phyloP scores from a whole-genome alignment of 2,113 vertebrate species.

The Chionomys nivalis region DNA sequence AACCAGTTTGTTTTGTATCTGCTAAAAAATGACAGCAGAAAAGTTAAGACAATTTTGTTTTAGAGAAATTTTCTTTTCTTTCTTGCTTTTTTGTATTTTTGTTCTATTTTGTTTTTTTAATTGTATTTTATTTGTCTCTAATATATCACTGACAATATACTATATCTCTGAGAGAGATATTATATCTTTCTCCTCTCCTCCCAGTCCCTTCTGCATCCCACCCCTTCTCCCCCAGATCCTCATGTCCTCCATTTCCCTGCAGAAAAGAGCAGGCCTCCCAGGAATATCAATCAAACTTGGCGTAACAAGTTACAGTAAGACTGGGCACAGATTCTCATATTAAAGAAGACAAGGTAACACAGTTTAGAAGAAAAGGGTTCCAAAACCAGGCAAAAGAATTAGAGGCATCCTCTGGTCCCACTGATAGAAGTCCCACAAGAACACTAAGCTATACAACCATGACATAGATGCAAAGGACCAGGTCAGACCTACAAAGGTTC shows the following conservation, averaged over 20 bases:
- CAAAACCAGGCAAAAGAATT: background rate
- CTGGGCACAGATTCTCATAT: background rate
- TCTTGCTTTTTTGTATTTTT: background rate
- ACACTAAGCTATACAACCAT: background rate
- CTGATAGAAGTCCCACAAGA: background rate
- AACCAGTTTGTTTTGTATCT: constrained; percentile 44
- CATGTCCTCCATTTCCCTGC: background rate
- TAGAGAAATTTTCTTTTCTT: constrained; percentile 13
- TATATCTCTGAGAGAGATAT: background rate
- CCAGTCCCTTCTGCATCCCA: background rate
- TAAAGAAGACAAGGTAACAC: background rate
- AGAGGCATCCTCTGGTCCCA: background rate
- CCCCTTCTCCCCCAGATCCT: background rate
- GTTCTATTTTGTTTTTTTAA: background rate
- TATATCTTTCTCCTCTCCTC: background rate
- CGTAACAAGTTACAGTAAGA: background rate
- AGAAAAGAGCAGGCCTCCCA: background rate
- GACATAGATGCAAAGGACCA: background rate
- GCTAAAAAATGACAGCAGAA: constrained; percentile 53
- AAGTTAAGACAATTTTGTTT: constrained; percentile 49
- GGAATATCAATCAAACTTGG: background rate
- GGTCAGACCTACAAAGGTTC: background rate
- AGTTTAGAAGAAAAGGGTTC: background rate
- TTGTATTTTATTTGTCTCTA: background rate
- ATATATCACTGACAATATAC: background rate